A percentile compares a stretch with the other conserved stretches of the same genome.
Evolutionary conservation across 1,140 invertebrate genomes (phyloP).

Genomic region (Philopotamus ludificatus): DNA sequence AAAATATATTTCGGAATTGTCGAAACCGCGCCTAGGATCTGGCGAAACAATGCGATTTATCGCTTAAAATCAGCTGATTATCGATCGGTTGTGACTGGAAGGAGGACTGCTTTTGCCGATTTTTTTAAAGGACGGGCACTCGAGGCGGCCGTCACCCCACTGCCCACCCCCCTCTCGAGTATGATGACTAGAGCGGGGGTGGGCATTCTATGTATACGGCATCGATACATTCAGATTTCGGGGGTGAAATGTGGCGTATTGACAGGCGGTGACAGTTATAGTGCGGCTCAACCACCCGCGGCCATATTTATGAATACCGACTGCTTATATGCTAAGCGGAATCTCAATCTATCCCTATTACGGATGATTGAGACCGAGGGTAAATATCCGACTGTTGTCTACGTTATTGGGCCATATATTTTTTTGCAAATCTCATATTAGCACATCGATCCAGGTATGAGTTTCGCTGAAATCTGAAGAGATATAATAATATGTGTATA

Average conservation of each 20-base stretch:
- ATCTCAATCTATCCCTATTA: slow-evolving; percentile 24
- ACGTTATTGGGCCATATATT: too few relatives aligned
- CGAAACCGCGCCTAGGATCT: neutral
- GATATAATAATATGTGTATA: neutral
- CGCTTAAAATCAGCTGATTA: neutral
- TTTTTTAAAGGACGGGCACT: too few relatives aligned
- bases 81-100: neutral
- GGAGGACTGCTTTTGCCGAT: neutral
- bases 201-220: slow-evolving; percentile 19
- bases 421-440: too few relatives aligned
- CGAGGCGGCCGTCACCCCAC: neutral
- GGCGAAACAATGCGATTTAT: neutral
- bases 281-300: slow-evolving; percentile 32
- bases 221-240: slow-evolving; percentile 41
- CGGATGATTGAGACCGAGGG: neutral
- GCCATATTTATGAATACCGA: slow-evolving; percentile 35
- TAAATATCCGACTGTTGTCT: too few relatives aligned
- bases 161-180: neutral
- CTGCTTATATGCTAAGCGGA: slow-evolving; percentile 17
- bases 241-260: slow-evolving; percentile 40
- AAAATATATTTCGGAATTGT: slow-evolving; percentile 4
- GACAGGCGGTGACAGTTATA: slow-evolving; percentile 38
- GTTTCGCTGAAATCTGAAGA: too few relatives aligned
- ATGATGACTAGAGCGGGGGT: neutral
- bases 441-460: too few relatives aligned